Evolutionary conservation across 2,113 vertebrate genomes (phyloP), one percentile per base, ranked within the genome.

Genomic region (Tauraco erythrolophus): DNA sequence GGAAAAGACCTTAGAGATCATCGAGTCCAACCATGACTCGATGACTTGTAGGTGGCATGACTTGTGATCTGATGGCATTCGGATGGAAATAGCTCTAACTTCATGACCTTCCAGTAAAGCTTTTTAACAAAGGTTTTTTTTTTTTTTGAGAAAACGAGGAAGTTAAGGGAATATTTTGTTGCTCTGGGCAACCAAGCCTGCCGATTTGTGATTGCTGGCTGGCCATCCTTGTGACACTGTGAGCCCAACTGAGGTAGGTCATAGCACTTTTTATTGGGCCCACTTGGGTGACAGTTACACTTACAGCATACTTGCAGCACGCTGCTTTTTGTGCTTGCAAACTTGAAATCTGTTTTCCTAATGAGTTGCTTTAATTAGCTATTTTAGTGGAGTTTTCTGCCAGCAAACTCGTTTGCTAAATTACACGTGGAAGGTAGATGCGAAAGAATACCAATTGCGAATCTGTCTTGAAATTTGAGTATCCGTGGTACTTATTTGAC

Each of bases 361-460:
- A 91, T 56, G 33, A 91, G 45, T 93, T 89, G 24, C 45, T 93
- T 82, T 95, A 88, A 95, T 90, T 96, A 88, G 74, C 61, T 85
- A 5, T 53, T 75, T 54, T 27, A 79, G 58, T 69, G 45, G 74
- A 89, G 39, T 33, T 72, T 94, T 88, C 84, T 90, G 84, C 78
- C 84, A 93, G 92, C 61, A 95, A 93, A 85, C 45, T 82, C 45
- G 14, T 88, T 94, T 95, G 45, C 45, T 83, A 57, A 61, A 94
- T 90, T 76, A 31, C 2, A 1, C 24, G 21, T 53, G 37, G 17
- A 30, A 79, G 31, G 62, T 85, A 92, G 84, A 87, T 2, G 28
- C n/a, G 39, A 48, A 64, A 68, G 56, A 82, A 14, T 48, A 76
- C n/a, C 11, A 31, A 15, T 53, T 50, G 25, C 69, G 65, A 84